Evolutionary conservation across 2,113 vertebrate genomes (phyloP).

Genomic region (Murina feae): DNA sequence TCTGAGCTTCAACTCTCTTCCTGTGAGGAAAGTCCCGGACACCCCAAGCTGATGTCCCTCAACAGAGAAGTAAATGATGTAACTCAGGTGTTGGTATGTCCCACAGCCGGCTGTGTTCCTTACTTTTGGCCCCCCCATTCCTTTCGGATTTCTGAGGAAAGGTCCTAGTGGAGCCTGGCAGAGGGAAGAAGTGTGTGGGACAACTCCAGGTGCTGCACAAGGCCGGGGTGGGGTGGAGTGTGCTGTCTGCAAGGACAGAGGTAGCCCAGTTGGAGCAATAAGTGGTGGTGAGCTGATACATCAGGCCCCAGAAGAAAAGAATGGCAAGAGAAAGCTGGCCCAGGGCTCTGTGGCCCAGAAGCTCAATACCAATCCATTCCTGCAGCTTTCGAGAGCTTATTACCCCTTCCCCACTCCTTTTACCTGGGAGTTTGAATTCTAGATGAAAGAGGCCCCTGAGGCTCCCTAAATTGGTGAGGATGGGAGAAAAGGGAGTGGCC

Average conservation of each 20-base stretch:
- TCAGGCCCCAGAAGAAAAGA: background rate
- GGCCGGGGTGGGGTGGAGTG: too few species aligned
- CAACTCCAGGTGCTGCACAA: too few species aligned
- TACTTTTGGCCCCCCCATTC: background rate
- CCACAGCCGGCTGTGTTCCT: background rate
- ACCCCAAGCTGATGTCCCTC: background rate
- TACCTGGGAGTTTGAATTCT: background rate
- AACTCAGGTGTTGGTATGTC: background rate
- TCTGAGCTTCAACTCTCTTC: background rate
- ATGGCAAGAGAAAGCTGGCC: background rate
- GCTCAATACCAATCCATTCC: background rate
- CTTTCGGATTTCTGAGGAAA: background rate
- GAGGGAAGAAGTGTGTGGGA: background rate
- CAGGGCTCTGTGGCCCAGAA: background rate
- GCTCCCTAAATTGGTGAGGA: background rate
- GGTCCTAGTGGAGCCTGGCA: background rate
- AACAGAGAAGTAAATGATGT: background rate
- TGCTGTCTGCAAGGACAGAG: background rate
- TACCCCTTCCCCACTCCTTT: background rate
- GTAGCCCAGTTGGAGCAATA: background rate
- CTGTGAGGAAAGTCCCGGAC: background rate
- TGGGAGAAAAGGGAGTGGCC: background rate
- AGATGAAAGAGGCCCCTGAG: background rate
- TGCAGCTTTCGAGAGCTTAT: background rate
- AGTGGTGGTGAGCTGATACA: background rate